Conservation (phyloP, 2,797 vertebrate genomes). For the Galaxias olidus region DNA sequence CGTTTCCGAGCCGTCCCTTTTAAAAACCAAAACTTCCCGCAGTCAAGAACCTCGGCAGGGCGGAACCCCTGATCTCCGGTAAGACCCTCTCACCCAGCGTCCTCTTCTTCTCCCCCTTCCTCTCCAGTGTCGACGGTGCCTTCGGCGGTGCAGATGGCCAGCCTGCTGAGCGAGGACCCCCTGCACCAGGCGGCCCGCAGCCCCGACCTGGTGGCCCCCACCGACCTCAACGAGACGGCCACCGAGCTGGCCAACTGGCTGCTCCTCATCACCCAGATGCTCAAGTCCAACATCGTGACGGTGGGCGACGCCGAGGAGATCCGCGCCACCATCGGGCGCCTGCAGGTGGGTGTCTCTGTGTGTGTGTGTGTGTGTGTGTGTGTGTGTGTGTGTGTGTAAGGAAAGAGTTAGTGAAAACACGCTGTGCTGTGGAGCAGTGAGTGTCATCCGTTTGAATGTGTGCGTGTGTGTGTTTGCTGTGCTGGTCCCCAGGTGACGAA, state of each 20-base stretch:
- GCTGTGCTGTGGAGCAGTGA: not conserved
- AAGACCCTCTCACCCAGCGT: too few species aligned
- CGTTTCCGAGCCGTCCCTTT: too few species aligned
- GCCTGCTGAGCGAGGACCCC: constrained; percentile 73
- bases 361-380: constrained; percentile 7
- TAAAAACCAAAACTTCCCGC: too few species aligned
- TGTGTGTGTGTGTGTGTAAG: not conserved
- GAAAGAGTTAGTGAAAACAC: not conserved
- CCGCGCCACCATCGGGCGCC: constrained; percentile 86
- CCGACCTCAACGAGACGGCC: constrained; percentile 89
- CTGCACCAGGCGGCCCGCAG: constrained; percentile 66
- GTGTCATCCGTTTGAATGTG: not conserved
- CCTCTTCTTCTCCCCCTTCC: not conserved
- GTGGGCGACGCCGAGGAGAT: constrained; percentile 95
- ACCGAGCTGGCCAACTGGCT: constrained; percentile 95
- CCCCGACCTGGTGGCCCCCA: constrained; percentile 80
- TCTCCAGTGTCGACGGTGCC: constrained; percentile 70
- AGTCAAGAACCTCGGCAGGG: too few species aligned
- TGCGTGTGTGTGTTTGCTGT: not conserved
- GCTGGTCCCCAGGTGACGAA: constrained; percentile 85
- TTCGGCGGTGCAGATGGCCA: constrained; percentile 82
- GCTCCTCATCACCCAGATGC: constrained; percentile 93
- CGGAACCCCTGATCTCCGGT: too few species aligned
- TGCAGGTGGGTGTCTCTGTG: constrained; percentile 80
- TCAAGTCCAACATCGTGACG: constrained; percentile 97